A percentile compares a stretch with the other conserved stretches of the same genome.
These are phyloP conservation scores for Spodoptera exigua DNA, from an alignment of 2,888 invertebrate species.

Conservation along the genomic window DNA sequence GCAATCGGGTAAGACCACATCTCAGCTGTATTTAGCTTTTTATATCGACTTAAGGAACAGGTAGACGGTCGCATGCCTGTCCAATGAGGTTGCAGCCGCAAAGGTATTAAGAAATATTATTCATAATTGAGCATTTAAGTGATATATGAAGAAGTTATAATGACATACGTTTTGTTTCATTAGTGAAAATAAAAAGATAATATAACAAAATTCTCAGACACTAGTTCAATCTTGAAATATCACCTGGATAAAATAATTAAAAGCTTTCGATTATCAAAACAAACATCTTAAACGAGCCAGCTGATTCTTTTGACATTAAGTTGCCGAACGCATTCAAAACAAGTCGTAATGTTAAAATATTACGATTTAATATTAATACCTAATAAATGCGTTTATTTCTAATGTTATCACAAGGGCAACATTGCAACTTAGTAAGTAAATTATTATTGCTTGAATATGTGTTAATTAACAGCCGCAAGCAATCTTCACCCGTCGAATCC, in stretches of 20 bases:
- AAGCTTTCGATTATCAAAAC: neutral
- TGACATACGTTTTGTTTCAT: neutral
- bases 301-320: conserved; percentile 1
- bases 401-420: conserved; percentile 17
- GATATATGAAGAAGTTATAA: conserved; percentile 14
- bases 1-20: conserved; percentile 55
- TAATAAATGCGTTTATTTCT: neutral
- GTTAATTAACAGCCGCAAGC: conserved; percentile 80
- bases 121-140: conserved; percentile 54
- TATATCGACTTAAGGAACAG: conserved; percentile 61
- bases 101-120: conserved; percentile 44
- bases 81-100: conserved; percentile 67
- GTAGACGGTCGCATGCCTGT: conserved; percentile 72
- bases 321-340: conserved; percentile 2
- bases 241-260: neutral
- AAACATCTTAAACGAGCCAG: neutral
- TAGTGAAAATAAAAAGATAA: too few relatives aligned
- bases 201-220: too few relatives aligned
- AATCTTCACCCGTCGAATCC: conserved; percentile 75
- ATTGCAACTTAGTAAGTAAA: conserved; percentile 60
- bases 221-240: too few relatives aligned
- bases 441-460: conserved; percentile 71
- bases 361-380: neutral
- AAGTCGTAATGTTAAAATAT: neutral
- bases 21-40: conserved; percentile 54